phyloP scores from a whole-genome alignment of 2,888 invertebrate genomes.

The Lacanobia wlatinum region DNA sequence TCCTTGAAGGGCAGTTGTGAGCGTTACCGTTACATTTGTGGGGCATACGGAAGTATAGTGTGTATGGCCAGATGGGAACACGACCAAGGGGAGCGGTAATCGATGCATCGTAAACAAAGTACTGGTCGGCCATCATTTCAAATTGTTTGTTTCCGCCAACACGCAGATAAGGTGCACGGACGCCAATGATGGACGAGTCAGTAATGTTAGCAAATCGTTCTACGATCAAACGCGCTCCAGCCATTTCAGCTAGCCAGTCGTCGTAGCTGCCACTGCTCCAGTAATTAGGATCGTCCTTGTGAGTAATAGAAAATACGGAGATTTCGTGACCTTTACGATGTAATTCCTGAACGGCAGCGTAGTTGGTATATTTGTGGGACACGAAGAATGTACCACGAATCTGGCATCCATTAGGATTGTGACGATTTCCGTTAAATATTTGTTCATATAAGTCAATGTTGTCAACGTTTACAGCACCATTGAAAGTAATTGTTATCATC shows the following conservation, averaged over 20 bases:
- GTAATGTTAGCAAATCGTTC: conserved; percentile 98
- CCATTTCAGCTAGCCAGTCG: conserved; percentile 98
- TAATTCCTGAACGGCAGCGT: conserved; percentile 96
- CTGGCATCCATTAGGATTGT: conserved; percentile 97
- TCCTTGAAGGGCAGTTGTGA: conserved; percentile 97
- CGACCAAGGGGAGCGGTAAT: conserved; percentile 97
- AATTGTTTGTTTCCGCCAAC: conserved; percentile 98
- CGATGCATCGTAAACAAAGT: conserved; percentile 98
- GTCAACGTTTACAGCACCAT: conserved; percentile 97
- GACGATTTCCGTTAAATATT: conserved; percentile 95
- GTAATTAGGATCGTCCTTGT: conserved; percentile 97
- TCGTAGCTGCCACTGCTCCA: conserved; percentile 97
- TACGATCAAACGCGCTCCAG: conserved; percentile 96
- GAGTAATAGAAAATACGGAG: conserved; percentile 97
- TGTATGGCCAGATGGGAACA: conserved; percentile 99
- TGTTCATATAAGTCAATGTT: conserved; percentile 98
- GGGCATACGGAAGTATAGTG: conserved; percentile 98
- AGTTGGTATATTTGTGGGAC: conserved; percentile 97
- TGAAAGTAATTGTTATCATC: conserved; percentile 98
- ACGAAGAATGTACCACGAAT: conserved; percentile 97
- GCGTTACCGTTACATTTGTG: conserved; percentile 98
- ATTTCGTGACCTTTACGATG: conserved; percentile 98
- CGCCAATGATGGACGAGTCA: conserved; percentile 97
- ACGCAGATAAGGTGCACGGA: conserved; percentile 96
- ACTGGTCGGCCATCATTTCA: conserved; percentile 99